Evolutionary conservation across 2,113 vertebrate species (phyloP).

Genomic region (Callocephalon fimbriatum): DNA sequence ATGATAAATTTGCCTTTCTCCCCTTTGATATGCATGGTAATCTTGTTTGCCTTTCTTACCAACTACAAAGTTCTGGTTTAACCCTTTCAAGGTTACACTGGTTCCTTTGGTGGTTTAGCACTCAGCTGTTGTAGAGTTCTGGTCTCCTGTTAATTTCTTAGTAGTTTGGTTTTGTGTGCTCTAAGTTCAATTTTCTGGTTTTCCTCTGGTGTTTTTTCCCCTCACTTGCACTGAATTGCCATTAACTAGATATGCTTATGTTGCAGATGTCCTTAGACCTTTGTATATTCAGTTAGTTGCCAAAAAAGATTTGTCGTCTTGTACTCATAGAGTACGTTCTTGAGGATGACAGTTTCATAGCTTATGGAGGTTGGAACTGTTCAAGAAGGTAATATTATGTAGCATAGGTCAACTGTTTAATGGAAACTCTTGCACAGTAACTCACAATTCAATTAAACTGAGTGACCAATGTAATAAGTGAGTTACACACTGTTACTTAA

Average conservation of each 20-base stretch:
- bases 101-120: neutral
- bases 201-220: neutral
- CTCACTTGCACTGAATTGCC: neutral
- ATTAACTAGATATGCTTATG: rapidly evolving
- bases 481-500: neutral
- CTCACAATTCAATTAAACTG: neutral
- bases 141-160: neutral
- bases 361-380: neutral
- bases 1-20: neutral
- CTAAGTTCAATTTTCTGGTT: neutral
- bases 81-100: neutral
- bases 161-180: neutral
- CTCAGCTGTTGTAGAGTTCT: neutral
- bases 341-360: neutral
- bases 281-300: neutral
- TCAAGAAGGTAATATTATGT: neutral
- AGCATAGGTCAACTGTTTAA: neutral
- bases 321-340: neutral
- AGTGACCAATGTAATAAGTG: neutral
- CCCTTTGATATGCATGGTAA: neutral
- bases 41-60: neutral
- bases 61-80: neutral
- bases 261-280: neutral
- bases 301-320: neutral
- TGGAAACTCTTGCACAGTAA: neutral